These are phyloP conservation scores for Phymanthus crucifer DNA, from an alignment of 92 coral and sea anemone genomes.

Conservation along the genomic window DNA sequence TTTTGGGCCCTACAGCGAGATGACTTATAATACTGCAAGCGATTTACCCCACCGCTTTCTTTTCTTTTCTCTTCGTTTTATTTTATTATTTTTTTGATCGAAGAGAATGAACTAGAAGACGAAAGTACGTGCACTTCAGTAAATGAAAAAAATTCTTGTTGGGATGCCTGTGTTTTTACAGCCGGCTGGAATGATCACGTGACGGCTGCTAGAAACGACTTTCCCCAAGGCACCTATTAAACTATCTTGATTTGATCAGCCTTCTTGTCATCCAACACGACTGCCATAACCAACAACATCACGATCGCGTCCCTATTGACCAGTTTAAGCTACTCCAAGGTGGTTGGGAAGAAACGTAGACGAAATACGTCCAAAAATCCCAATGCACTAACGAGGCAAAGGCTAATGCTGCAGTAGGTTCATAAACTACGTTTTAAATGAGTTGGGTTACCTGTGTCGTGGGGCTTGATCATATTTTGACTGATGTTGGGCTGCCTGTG, in stretches of 20 bases:
- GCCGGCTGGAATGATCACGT: not conserved
- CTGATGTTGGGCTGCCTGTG: no score
- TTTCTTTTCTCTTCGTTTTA: no score
- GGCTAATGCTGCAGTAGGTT: no score
- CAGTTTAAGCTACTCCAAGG: no score
- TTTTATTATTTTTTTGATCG: not conserved
- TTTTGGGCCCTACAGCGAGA: no score
- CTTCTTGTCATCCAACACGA: not conserved
- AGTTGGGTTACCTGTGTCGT: conserved; percentile 26
- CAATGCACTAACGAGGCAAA: no score
- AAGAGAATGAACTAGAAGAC: not conserved
- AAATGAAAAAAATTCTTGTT: not conserved
- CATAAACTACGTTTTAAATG: not conserved
- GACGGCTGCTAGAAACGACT: not conserved
- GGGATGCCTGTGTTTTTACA: not conserved
- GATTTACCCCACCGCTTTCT: no score
- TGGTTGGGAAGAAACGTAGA: no score
- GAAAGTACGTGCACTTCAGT: not conserved
- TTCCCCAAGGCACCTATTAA: not conserved
- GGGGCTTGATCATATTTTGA: conserved; percentile 5
- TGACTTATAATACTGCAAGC: no score
- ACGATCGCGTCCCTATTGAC: no score
- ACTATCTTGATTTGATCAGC: not conserved
- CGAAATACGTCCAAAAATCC: no score
- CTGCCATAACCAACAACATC: not conserved